Conservation (phyloP, 2,888 invertebrate species). For the Loripinus fragilis region DNA sequence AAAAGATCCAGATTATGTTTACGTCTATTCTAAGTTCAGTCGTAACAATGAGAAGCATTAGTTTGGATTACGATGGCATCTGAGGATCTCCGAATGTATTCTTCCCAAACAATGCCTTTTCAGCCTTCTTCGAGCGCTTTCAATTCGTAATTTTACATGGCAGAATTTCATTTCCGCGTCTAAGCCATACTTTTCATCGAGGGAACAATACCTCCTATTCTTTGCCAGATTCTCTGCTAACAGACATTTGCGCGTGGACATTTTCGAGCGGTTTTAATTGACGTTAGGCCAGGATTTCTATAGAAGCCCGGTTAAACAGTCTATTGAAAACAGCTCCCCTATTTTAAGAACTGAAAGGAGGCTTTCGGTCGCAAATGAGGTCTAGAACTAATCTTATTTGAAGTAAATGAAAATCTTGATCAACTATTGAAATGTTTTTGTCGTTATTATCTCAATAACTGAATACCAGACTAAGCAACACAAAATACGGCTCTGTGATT, state of each 20-base stretch:
- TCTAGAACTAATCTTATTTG: conserved; percentile 35
- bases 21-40: not conserved
- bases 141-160: conserved; percentile 21
- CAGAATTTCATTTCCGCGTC: conserved; percentile 18
- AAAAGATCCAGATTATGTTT: not conserved
- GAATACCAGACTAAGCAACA: conserved; percentile 14
- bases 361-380: conserved; percentile 18
- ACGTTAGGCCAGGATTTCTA: conserved; percentile 18
- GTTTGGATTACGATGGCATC: not conserved
- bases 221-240: conserved; percentile 8
- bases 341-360: conserved; percentile 16
- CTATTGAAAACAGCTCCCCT: conserved; percentile 17
- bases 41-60: conserved; percentile 7
- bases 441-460: conserved; percentile 53
- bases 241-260: conserved; percentile 19
- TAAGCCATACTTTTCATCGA: conserved; percentile 19
- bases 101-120: conserved; percentile 11
- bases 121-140: conserved; percentile 15
- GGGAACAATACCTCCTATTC: conserved; percentile 9
- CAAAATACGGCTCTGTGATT: not conserved
- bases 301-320: conserved; percentile 11
- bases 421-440: conserved; percentile 53
- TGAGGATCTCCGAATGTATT: conserved; percentile 16
- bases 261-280: conserved; percentile 21
- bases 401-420: conserved; percentile 60